Evolutionary conservation across 2,797 vertebrate species (phyloP).

Genomic region (Neosilurus mollespiculum): DNA sequence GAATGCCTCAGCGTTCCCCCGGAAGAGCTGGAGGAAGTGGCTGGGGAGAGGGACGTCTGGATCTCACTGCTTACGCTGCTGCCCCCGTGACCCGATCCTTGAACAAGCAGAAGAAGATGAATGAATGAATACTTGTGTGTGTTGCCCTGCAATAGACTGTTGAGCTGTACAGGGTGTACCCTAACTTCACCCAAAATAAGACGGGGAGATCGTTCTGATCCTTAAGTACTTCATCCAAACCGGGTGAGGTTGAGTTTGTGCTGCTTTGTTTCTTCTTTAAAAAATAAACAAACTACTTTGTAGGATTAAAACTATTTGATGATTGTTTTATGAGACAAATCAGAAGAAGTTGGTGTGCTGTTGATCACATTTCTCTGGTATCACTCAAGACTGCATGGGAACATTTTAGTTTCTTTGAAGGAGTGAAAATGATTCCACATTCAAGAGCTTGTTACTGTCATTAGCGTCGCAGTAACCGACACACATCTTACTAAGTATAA

Average conservation of each 20-base stretch:
- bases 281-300: neutral
- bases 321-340: neutral
- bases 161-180: too few species aligned
- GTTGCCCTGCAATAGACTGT: too few species aligned
- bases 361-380: neutral
- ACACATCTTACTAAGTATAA: neutral
- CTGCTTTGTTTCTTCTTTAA: neutral
- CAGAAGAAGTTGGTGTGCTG: neutral
- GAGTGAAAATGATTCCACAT: conserved; percentile 9
- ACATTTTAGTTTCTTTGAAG: neutral
- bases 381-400: neutral
- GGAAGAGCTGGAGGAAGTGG: too few species aligned
- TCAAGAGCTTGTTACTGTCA: neutral
- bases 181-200: too few species aligned
- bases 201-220: neutral
- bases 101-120: too few species aligned
- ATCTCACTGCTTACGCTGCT: too few species aligned
- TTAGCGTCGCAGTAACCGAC: neutral
- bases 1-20: too few species aligned
- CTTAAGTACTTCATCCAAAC: neutral
- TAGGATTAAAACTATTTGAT: neutral
- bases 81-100: too few species aligned
- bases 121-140: too few species aligned
- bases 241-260: neutral
- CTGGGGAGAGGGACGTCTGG: too few species aligned